Evolutionary conservation across 1,140 invertebrate species (phyloP), one percentile per base, ranked within the genome.

Genomic region (Fragariocoptes setiger): DNA sequence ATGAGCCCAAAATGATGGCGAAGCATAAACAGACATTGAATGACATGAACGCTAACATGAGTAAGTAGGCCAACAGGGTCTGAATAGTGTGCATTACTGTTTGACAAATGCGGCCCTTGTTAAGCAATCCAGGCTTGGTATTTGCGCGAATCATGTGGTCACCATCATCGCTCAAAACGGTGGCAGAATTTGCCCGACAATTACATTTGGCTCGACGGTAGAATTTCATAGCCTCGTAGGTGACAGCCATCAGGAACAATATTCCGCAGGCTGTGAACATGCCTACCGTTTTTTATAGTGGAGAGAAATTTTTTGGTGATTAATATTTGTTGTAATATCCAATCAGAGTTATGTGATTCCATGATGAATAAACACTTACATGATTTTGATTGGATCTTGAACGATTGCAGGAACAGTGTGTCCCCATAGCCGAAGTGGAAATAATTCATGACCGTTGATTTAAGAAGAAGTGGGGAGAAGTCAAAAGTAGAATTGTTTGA

Each of bases 71-170:
- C 35, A 63, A 43, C 16, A 55, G 50, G 19, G 64, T 53, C 49
- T 65, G 62, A 4, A 65, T 12, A 1, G 85, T 66, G 56, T 94
- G 83, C 4, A 95, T 63, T 8, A 72, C 50, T 1, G 83, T 88
- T 59, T 31, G 25, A n/a, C 25, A 8, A 31, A 31, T n/a, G 25
- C n/a, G n/a, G n/a, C 25, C 8, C 8, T 31, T 31, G n/a, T 31
- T 8, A 8, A 31, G 8, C n/a, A n/a, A 8, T 31, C 8, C 25
- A 8, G n/a, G n/a, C 8, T n/a, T 31, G n/a, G n/a, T n/a, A n/a
- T 31, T n/a, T 31, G 25, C n/a, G 8, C 25, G 25, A 31, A 8
- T 31, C 8, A 8, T 31, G n/a, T 31, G 8, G 8, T 31, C 25
- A 31, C 8, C n/a, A 31, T 31, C 8, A 31, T 31, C 25, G 25